Conservation (phyloP, 1,140 invertebrate species). For the Chlorops oryzae region DNA sequence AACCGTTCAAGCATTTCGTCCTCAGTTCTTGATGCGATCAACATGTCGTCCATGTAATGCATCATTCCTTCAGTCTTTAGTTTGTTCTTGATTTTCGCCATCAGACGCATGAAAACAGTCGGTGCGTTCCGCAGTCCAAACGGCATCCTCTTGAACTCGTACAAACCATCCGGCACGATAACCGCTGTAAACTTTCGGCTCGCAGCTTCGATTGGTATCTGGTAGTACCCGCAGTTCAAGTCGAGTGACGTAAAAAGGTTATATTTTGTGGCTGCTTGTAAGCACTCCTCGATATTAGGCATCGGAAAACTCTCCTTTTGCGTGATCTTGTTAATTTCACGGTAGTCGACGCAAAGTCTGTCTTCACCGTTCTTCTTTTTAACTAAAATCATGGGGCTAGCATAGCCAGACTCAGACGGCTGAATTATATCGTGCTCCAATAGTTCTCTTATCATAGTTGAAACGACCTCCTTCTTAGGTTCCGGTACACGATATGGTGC, state of each 20-base stretch:
- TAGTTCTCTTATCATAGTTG: conserved; percentile 16
- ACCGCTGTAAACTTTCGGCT: conserved; percentile 37
- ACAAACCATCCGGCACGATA: conserved; percentile 45
- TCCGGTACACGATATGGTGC: conserved; percentile 14
- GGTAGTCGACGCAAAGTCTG: conserved; percentile 29
- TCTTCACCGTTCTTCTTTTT: conserved; percentile 46
- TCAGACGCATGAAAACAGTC: conserved; percentile 29
- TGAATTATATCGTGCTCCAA: conserved; percentile 17
- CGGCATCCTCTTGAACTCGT: conserved; percentile 51
- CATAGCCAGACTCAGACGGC: conserved; percentile 46
- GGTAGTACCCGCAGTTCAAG: conserved; percentile 33
- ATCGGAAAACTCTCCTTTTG: conserved; percentile 26
- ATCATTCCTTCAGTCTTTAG: conserved; percentile 4
- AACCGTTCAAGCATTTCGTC: conserved; percentile 3
- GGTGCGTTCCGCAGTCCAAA: conserved; percentile 36
- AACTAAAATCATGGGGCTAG: conserved; percentile 49
- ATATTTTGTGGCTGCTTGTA: conserved; percentile 17
- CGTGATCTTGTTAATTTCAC: conserved; percentile 21
- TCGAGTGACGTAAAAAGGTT: conserved; percentile 27
- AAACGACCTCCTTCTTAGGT: conserved; percentile 6
- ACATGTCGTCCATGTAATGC: conserved; percentile 15
- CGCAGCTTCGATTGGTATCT: conserved; percentile 20
- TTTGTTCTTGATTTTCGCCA: conserved; percentile 17
- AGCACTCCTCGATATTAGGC: conserved; percentile 28
- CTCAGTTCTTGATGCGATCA: neutral